A percentile compares a stretch with the other conserved stretches of the same genome.
These are phyloP conservation scores for Harpagoxenus sublaevis DNA, from an alignment of 2,888 invertebrate genomes.

Conservation along the genomic window DNA sequence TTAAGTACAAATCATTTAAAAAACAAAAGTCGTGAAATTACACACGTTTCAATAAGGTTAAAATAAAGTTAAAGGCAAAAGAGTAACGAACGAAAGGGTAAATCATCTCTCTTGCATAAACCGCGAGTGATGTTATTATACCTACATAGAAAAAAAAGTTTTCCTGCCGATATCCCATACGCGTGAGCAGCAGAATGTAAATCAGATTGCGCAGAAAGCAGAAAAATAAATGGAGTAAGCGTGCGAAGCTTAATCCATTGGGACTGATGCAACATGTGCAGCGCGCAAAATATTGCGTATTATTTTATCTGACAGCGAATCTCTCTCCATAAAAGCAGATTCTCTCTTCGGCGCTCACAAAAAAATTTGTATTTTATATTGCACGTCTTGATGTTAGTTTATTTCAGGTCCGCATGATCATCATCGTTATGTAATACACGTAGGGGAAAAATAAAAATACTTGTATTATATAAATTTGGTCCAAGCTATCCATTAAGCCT, in stretches of 20 bases:
- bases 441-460: no score
- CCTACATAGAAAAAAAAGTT: neutral
- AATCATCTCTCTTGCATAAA: conserved; percentile 11
- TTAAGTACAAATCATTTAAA: neutral
- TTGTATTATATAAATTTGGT: no score
- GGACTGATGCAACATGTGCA: conserved; percentile 53
- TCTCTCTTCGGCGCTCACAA: neutral
- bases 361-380: neutral
- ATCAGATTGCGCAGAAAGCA: conserved; percentile 48
- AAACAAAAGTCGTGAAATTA: neutral
- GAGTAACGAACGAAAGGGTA: neutral
- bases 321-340: conserved; percentile 16
- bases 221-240: conserved; percentile 49
- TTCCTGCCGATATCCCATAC: neutral
- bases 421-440: neutral
- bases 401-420: neutral
- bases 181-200: conserved; percentile 15
- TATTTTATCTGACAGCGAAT: conserved; percentile 61
- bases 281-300: conserved; percentile 51
- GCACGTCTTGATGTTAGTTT: neutral
- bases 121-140: neutral
- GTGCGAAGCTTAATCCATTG: conserved; percentile 64
- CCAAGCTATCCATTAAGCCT: no score
- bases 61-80: neutral
- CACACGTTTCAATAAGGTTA: neutral